Evolutionary conservation across 2,888 invertebrate species (phyloP), one percentile per base, ranked within the genome.

Genomic region (Ochlodes sylvanus): DNA sequence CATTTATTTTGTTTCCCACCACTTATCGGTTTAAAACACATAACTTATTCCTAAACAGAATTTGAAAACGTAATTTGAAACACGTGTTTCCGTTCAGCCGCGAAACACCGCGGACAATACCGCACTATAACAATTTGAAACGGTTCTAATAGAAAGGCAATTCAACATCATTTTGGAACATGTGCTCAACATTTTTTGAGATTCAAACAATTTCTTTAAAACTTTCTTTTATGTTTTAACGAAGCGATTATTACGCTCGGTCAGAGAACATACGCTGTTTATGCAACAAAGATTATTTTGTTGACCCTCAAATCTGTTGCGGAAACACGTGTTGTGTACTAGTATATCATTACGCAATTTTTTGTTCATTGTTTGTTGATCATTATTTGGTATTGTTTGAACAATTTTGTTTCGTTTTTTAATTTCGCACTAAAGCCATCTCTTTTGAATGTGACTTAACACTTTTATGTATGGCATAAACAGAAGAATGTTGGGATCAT

Each of bases 201-300:
- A n/a, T 17, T 58, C 9, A n/a, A 7, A 14, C 57, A n/a, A 41
- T 41, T 32, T 41, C 9, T 42, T 42, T 42, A 14, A n/a, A 58
- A 58, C 58, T 58, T 19, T 58, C 58, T 58, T 57, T 58, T 32
- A 42, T 42, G n/a, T 38, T 17, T 57, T 57, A 38, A 38, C 27
- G 3, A 21, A 42, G 58, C n/a, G 58, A 58, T 58, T 21, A 58
- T 58, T 2, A 57, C 42, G 58, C 58, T 19, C n/a, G 12, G 12
- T 57, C n/a, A 9, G 0, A 58, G 14, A 38, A 56, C 38, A 56
- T 56, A 14, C 5, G 7, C 10, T 21, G 12, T 21, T 21, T 50
- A 12, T 21, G 0, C 7, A 1, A 27, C 38, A 56, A 56, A 2
- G n/a, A 38, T 38, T 15, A 56, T 19, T 34, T 38, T 42, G 58